Conservation (phyloP, 2,888 invertebrate species). For the Ashinkailepas kermadecensis region DNA sequence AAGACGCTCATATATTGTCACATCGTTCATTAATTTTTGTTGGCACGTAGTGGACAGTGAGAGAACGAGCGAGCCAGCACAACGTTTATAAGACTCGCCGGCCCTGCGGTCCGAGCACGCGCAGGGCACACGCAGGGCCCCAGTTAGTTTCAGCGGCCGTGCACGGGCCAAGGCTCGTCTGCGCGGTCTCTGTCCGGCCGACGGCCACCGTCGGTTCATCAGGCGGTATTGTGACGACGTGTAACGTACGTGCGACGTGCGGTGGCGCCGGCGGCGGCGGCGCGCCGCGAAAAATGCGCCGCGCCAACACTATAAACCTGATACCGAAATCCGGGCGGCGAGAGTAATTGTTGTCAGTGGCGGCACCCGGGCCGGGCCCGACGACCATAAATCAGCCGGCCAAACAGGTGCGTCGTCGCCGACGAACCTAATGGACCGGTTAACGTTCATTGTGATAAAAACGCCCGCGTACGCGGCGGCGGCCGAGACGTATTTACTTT, state of each 20-base stretch:
- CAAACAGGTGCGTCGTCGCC: neutral
- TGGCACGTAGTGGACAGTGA: no score
- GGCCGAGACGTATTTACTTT: neutral
- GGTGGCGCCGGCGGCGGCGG: neutral
- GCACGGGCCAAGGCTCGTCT: neutral
- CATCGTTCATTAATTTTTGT: no score
- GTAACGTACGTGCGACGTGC: neutral
- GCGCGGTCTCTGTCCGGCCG: neutral
- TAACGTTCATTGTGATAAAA: constrained; percentile 21
- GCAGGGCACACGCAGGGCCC: no score
- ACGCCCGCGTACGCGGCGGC: neutral
- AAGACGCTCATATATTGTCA: no score
- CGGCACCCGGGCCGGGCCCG: neutral
- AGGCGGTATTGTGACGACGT: neutral
- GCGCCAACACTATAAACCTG: constrained; percentile 6
- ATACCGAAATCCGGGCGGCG: neutral
- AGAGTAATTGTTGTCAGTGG: neutral
- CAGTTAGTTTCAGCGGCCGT: neutral
- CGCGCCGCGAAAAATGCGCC: neutral
- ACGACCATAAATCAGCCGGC: neutral
- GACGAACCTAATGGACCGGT: neutral
- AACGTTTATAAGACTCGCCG: no score
- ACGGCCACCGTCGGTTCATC: neutral
- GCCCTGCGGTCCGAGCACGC: no score
- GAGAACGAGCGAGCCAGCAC: no score